These are phyloP conservation scores for Dolichopus griseipennis DNA, from an alignment of 2,888 invertebrate genomes.

Conservation along the genomic window DNA sequence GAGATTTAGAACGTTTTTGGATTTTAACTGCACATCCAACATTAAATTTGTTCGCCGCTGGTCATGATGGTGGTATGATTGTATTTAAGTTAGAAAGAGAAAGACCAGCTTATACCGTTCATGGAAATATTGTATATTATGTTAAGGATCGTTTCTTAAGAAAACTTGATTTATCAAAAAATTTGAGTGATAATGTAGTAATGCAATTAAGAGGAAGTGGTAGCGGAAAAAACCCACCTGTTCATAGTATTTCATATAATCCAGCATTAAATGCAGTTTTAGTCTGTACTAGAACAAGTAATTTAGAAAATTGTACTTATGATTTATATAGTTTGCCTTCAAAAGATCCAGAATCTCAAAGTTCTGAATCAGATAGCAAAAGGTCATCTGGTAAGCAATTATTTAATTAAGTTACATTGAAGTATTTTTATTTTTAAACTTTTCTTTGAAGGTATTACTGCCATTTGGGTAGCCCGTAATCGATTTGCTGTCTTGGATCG, in stretches of 20 bases:
- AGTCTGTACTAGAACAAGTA: constrained; percentile 70
- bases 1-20: constrained; percentile 98
- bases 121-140: constrained; percentile 88
- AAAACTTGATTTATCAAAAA: constrained; percentile 82
- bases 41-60: constrained; percentile 96
- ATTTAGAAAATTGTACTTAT: constrained; percentile 83
- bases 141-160: constrained; percentile 89
- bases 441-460: constrained; percentile 52
- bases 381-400: constrained; percentile 62
- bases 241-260: constrained; percentile 87
- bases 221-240: constrained; percentile 52
- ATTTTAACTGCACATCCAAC: constrained; percentile 90
- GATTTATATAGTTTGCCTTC: constrained; percentile 81
- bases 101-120: constrained; percentile 89
- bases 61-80: constrained; percentile 78
- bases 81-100: constrained; percentile 77
- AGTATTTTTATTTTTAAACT: not conserved
- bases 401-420: no score
- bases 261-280: constrained; percentile 94
- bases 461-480: constrained; percentile 95
- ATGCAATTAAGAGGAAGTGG: constrained; percentile 84
- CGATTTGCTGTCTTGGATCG: constrained; percentile 94
- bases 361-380: constrained; percentile 59
- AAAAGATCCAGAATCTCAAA: constrained; percentile 45
- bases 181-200: constrained; percentile 83